phyloP scores from a whole-genome alignment of 1,140 invertebrate genomes.

The Leptestheria dahalacensis region DNA sequence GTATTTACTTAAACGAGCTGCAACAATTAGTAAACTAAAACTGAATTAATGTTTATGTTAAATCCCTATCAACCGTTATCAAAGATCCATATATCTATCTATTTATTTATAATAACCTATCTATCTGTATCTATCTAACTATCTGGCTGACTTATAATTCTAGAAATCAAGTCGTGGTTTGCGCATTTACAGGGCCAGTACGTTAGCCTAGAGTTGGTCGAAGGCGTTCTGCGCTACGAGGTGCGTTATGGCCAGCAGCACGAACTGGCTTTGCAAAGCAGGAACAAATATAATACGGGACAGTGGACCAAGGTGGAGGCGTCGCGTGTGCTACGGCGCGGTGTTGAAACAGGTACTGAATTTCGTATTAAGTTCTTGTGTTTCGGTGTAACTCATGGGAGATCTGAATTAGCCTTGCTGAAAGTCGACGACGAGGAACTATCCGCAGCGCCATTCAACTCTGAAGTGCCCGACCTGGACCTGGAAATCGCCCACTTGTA shows the following conservation, averaged over 20 bases:
- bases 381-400: too few relatives aligned
- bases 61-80: neutral
- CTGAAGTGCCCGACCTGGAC: constrained; percentile 43
- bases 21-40: constrained; percentile 1
- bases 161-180: too few relatives aligned
- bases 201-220: constrained; percentile 54
- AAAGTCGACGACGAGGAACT: constrained; percentile 53
- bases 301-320: constrained; percentile 61
- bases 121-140: too few relatives aligned
- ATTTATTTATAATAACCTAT: too few relatives aligned
- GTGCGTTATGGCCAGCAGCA: constrained; percentile 49
- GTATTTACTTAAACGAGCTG: constrained; percentile 29
- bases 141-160: too few relatives aligned
- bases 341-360: constrained; percentile 21
- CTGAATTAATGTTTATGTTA: neutral
- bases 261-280: constrained; percentile 46
- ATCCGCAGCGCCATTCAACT: constrained; percentile 35
- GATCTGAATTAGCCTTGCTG: constrained; percentile 38
- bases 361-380: too few relatives aligned
- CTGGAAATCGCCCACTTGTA: constrained; percentile 34
- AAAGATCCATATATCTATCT: neutral
- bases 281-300: constrained; percentile 62
- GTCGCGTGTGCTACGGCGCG: constrained; percentile 23
- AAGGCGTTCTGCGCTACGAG: constrained; percentile 57
- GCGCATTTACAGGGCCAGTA: constrained; percentile 55